These are phyloP conservation scores for Syngnathus rostellatus DNA, from an alignment of 2,797 vertebrate genomes.

Conservation along the genomic window DNA sequence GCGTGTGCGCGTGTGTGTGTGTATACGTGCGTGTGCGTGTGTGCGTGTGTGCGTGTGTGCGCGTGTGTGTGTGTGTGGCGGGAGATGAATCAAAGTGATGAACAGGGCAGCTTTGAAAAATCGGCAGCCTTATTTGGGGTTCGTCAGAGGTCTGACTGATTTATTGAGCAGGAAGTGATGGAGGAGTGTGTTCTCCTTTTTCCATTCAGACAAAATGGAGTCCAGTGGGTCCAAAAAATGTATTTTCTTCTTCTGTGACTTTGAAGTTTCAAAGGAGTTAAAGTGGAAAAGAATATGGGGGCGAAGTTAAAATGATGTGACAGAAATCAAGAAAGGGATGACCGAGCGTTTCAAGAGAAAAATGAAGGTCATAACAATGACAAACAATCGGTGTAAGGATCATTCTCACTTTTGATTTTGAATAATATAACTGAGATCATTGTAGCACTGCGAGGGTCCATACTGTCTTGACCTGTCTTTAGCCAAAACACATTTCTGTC, in stretches of 20 bases:
- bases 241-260: constrained; percentile 17
- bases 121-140: constrained; percentile 42
- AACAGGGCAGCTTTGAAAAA: constrained; percentile 42
- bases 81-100: constrained; percentile 56
- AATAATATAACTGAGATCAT: neutral
- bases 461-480: neutral
- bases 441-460: neutral
- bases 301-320: constrained; percentile 4
- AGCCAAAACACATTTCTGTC: neutral
- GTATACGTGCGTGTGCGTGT: constrained; percentile 1
- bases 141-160: constrained; percentile 56
- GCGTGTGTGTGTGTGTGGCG: neutral
- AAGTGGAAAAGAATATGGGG: neutral
- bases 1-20: too few species aligned
- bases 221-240: constrained; percentile 4
- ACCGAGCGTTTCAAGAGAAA: neutral
- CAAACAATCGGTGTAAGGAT: neutral
- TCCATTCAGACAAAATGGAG: constrained; percentile 15
- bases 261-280: neutral
- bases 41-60: neutral
- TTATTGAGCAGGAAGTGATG: constrained; percentile 40
- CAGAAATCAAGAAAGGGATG: neutral
- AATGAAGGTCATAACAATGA: neutral
- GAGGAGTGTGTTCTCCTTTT: constrained; percentile 19
- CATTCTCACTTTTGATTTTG: neutral